Percentiles rank a stretch among this genome's conserved stretches.
Evolutionary conservation across 1,140 invertebrate species (phyloP).

Genomic region (Charaxes varanes): DNA sequence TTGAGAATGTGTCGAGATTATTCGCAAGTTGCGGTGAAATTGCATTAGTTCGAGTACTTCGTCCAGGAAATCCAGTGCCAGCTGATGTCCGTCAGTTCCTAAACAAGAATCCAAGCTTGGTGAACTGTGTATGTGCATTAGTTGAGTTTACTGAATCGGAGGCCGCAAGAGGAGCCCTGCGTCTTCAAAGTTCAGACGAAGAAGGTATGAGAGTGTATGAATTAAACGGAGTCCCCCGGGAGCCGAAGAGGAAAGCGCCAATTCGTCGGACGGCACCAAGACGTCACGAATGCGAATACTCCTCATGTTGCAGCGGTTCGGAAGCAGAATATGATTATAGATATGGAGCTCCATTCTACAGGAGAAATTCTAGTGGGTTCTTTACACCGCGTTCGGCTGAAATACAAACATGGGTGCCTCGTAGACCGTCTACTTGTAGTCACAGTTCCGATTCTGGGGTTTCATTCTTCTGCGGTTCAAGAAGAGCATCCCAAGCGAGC

Average conservation of each 20-base stretch:
- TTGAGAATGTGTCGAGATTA: conserved; percentile 91
- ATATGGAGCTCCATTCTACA: conserved; percentile 70
- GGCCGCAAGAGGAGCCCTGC: conserved; percentile 85
- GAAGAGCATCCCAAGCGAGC: conserved; percentile 74
- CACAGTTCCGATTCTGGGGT: conserved; percentile 72
- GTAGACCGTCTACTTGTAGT: conserved; percentile 75
- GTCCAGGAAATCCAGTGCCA: conserved; percentile 90
- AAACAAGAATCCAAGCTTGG: conserved; percentile 91
- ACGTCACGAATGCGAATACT: conserved; percentile 70
- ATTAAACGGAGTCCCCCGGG: conserved; percentile 75
- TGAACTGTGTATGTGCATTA: conserved; percentile 88
- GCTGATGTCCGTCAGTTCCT: conserved; percentile 92
- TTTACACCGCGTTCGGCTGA: conserved; percentile 72
- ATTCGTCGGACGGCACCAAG: conserved; percentile 60
- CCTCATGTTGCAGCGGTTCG: conserved; percentile 80
- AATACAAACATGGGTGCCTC: conserved; percentile 79
- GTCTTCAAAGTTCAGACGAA: conserved; percentile 71
- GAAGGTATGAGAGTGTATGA: conserved; percentile 74
- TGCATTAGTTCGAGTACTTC: conserved; percentile 87
- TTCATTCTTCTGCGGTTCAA: conserved; percentile 75
- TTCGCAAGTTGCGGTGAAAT: conserved; percentile 92
- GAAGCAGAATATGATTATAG: conserved; percentile 78
- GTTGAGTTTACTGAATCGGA: conserved; percentile 93
- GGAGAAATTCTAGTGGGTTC: conserved; percentile 76
- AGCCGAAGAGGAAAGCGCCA: conserved; percentile 74